Percentiles rank a stretch among this genome's conserved stretches.
phyloP scores from a whole-genome alignment of 1,140 invertebrate species.

The Vanessa atalanta region DNA sequence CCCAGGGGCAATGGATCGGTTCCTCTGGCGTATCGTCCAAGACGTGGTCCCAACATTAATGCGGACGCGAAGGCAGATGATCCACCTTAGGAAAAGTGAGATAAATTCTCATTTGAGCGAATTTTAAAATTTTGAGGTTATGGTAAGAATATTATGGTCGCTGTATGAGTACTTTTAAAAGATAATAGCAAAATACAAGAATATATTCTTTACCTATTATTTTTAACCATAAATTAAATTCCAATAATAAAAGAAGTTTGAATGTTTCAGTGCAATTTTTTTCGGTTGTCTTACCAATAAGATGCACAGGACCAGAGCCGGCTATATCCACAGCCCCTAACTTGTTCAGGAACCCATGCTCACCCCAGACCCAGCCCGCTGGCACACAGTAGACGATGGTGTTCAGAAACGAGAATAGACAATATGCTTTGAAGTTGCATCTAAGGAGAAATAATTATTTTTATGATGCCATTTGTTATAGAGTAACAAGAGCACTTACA shows the following conservation, averaged over 20 bases:
- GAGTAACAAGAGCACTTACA: no score
- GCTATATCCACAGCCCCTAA: slow-evolving; percentile 94
- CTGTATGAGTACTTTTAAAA: no score
- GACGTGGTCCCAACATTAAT: slow-evolving; percentile 92
- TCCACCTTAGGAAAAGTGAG: slow-evolving; percentile 63
- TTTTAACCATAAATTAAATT: no score
- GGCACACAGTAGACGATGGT: slow-evolving; percentile 95
- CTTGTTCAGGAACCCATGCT: slow-evolving; percentile 91
- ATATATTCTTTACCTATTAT: no score
- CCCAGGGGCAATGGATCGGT: slow-evolving; percentile 89
- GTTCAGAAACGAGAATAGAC: slow-evolving; percentile 93
- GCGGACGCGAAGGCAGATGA: slow-evolving; percentile 91
- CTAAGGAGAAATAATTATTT: slow-evolving; percentile 65
- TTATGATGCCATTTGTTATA: neutral
- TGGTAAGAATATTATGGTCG: no score
- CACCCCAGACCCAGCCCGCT: slow-evolving; percentile 95
- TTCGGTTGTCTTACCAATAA: slow-evolving; percentile 84
- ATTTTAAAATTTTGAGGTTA: no score
- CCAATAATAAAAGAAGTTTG: no score
- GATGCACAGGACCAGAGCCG: slow-evolving; percentile 95
- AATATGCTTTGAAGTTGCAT: slow-evolving; percentile 95
- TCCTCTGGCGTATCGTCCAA: slow-evolving; percentile 92
- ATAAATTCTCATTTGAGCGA: no score
- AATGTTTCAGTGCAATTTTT: no score
- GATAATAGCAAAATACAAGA: no score